Percentiles rank a stretch among this genome's conserved stretches.
phyloP scores from a whole-genome alignment of 2,888 invertebrate genomes.

The Strigamia crassipes region DNA sequence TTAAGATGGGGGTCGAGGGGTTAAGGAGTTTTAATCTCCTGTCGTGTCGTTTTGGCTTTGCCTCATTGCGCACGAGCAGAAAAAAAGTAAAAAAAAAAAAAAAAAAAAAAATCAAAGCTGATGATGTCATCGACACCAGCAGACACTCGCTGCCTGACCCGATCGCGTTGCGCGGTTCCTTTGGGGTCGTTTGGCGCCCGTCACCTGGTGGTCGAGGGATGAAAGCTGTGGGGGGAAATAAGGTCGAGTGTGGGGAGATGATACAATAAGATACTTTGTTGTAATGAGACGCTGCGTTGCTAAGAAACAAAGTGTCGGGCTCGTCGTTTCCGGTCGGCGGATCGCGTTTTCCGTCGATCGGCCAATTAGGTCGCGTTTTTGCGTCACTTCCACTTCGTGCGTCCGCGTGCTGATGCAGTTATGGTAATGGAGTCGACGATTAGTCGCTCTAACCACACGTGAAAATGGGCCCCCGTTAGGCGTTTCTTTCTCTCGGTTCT shows the following conservation, averaged over 20 bases:
- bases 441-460: slow-evolving; percentile 44
- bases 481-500: neutral
- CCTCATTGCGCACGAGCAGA: slow-evolving; percentile 1
- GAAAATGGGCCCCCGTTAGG: slow-evolving; percentile 13
- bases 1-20: slow-evolving; percentile 41
- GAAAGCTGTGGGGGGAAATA: neutral
- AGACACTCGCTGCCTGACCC: slow-evolving; percentile 14
- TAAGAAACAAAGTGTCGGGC: slow-evolving; percentile 31
- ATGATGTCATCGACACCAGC: slow-evolving; percentile 43
- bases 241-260: slow-evolving; percentile 25
- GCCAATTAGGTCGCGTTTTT: slow-evolving; percentile 31
- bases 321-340: slow-evolving; percentile 12
- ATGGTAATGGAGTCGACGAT: slow-evolving; percentile 43
- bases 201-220: slow-evolving; percentile 55
- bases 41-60: slow-evolving; percentile 37
- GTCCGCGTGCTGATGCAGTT: slow-evolving; percentile 42
- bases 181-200: slow-evolving; percentile 64
- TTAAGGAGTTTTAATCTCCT: slow-evolving; percentile 35
- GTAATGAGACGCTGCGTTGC: slow-evolving; percentile 38
- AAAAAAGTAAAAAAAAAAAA: neutral
- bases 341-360: slow-evolving; percentile 38
- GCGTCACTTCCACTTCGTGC: slow-evolving; percentile 5
- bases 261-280: slow-evolving; percentile 37
- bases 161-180: slow-evolving; percentile 58
- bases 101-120: slow-evolving; percentile 29